Evolutionary conservation across 2,797 vertebrate genomes (phyloP).

Genomic region (Danio aesculapii): DNA sequence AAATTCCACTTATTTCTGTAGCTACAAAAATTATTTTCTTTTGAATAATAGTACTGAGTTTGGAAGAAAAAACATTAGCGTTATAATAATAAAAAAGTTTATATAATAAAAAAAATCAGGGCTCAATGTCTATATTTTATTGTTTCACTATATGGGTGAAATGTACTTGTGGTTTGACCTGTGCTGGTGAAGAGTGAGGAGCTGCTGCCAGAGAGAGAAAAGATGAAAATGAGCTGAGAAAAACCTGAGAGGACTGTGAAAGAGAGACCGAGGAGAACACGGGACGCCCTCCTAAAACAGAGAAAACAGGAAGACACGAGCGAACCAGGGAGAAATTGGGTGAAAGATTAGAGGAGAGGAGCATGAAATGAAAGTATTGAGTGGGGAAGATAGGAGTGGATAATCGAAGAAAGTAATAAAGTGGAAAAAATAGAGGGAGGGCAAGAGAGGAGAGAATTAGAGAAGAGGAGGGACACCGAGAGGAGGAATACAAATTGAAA

Average conservation of each 20-base stretch:
- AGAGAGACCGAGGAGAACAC: conserved; percentile 15
- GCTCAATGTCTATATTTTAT: background rate
- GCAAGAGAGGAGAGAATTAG: conserved; percentile 47
- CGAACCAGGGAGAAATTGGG: conserved; percentile 74
- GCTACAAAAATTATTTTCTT: too few species aligned
- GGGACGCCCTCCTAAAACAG: conserved; percentile 39
- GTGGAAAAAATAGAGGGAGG: conserved; percentile 63
- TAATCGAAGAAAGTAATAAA: conserved; percentile 71
- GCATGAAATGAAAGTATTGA: conserved; percentile 82
- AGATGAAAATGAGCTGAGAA: conserved; percentile 15
- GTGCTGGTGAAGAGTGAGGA: background rate
- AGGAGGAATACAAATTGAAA: conserved; percentile 49
- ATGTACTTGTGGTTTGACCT: too few species aligned
- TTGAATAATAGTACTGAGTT: too few species aligned
- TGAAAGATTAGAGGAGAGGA: conserved; percentile 77
- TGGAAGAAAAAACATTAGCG: too few species aligned
- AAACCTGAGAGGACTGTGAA: background rate
- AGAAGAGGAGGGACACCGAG: conserved; percentile 63
- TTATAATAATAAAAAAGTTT: too few species aligned
- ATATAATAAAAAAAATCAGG: background rate
- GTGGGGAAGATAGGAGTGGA: conserved; percentile 69
- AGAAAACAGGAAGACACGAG: conserved; percentile 69
- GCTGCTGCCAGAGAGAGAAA: background rate
- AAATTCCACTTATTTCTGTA: too few species aligned
- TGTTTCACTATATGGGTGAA: background rate